Base-by-base conservation (phyloP, 2,888 invertebrate genomes). In the Drosophila putrida region DNA sequence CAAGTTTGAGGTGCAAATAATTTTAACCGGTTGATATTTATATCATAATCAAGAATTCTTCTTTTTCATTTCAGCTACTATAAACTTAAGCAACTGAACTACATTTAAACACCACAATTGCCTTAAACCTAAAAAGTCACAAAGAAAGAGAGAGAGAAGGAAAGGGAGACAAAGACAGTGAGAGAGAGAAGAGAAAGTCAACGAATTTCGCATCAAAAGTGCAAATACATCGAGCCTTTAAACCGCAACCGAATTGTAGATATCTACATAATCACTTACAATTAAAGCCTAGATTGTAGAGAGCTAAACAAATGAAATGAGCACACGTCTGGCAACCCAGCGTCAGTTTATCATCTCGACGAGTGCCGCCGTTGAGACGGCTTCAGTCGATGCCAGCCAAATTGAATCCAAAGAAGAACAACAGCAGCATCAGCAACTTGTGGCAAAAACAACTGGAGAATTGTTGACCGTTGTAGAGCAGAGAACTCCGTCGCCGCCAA, bases 281-380 rank as follows among this genome's bases (percentile, higher is more conserved):
- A 4, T 47, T 50, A 53, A 55, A 53, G 38, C 46, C 20, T 60
- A 74, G 28, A 51, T 46, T 49, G 62, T 59, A 54, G 41, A 63
- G 46, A 41, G 68, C 20, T 69, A 62, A 82, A 57, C 70, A 74
- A 75, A 76, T 64, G 74, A 78, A 78, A 92, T 92, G 92, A 91
- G 90, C 83, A 91, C 92, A 66, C 90, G 92, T 74, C 86, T 92
- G 80, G 92, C 92, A 65, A 84, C 91, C 25, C 92, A 91, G 81
- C 87, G 92, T 75, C 92, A 90, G 78, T 92, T 91, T 67, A 89
- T 92, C 72, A 90, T 91, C 71, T 81, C 92, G 64, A 90, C 90
- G 67, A 82, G 88, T 57, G 71, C 78, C 36, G 72, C 64, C 59
- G 73, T 68, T 49, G 79, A 69, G 20, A 65, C 60, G 27, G 49